Evolutionary conservation across 2,113 vertebrate genomes (phyloP).

Genomic region (Myrmecobius fasciatus): DNA sequence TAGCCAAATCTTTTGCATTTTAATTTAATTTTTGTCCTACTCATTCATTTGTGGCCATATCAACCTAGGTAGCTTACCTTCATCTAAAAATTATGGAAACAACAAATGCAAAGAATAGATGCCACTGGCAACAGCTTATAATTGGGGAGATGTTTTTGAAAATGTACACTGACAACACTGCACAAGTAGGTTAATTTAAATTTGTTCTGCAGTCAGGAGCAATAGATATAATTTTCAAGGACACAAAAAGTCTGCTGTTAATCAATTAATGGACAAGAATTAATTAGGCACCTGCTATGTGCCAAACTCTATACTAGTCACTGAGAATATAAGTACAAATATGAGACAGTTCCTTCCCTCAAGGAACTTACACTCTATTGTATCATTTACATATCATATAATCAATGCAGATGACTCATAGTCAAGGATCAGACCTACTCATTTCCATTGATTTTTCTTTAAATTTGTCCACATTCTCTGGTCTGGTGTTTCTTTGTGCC

Average conservation of each 20-base stretch:
- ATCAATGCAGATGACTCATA: background rate
- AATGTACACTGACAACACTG: background rate
- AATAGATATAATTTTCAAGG: background rate
- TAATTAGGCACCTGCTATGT: background rate
- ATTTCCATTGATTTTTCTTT: background rate
- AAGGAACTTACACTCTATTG: background rate
- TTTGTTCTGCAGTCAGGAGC: background rate
- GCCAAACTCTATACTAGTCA: background rate
- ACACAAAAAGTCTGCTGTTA: background rate
- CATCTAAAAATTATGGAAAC: background rate
- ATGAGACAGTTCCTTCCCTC: background rate
- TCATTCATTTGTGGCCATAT: background rate
- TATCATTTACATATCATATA: background rate
- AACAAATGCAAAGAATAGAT: background rate
- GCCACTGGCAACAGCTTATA: background rate
- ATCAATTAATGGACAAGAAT: background rate
- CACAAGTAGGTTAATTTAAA: background rate
- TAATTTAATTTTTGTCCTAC: background rate
- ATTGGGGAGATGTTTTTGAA: constrained; percentile 2
- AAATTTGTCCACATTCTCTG: background rate
- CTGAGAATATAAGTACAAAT: background rate
- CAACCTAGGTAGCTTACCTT: background rate
- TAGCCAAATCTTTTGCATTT: background rate
- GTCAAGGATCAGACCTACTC: background rate
- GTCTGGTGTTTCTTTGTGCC: background rate